Evolutionary conservation across 2,113 vertebrate species (phyloP).

Genomic region (Pelodiscus sinensis): DNA sequence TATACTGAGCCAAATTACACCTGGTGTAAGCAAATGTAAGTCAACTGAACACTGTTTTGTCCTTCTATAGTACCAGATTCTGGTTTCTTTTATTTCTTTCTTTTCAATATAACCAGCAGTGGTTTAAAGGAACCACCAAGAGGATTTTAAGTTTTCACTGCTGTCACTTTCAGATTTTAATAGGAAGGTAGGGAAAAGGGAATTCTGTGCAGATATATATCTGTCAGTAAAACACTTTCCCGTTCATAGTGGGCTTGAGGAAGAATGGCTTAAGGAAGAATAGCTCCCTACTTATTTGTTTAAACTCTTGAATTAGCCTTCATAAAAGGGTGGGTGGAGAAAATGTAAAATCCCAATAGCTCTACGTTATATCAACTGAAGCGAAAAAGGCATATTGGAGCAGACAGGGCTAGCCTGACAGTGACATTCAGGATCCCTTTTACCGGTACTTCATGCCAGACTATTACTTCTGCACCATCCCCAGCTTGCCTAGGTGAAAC

Average conservation of each 20-base stretch:
- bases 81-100: neutral
- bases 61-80: neutral
- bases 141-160: neutral
- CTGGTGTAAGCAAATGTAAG: neutral
- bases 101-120: neutral
- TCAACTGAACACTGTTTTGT: neutral
- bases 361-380: neutral
- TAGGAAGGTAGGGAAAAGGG: neutral
- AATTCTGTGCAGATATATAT: neutral
- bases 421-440: neutral
- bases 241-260: neutral
- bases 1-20: neutral
- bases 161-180: neutral
- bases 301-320: neutral
- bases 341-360: neutral
- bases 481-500: neutral
- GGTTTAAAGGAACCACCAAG: neutral
- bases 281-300: rapidly evolving
- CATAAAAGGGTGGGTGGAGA: neutral
- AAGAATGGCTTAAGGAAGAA: neutral
- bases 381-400: neutral
- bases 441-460: neutral
- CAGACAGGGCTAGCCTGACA: neutral
- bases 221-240: neutral
- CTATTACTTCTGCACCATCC: neutral